Conservation (phyloP, 2,797 vertebrate species). For the Margarornis squamiger region DNA sequence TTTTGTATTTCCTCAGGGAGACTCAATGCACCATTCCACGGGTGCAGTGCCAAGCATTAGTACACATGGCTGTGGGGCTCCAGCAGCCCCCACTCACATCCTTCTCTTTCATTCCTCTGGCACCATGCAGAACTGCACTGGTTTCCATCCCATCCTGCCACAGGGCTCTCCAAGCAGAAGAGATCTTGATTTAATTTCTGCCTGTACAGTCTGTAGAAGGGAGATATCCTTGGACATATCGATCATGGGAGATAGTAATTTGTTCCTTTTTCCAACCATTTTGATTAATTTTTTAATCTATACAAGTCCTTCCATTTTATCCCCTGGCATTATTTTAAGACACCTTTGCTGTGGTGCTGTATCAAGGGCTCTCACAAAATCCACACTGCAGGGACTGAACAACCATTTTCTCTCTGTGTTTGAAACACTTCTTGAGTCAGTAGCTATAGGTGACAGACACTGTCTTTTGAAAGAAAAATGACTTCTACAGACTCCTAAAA, state of each 20-base stretch:
- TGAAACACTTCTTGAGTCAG: background rate
- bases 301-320: background rate
- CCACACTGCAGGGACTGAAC: background rate
- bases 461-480: slow-evolving; percentile 7
- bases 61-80: accelerated
- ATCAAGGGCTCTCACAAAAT: background rate
- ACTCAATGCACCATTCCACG: background rate
- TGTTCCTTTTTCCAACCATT: background rate
- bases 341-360: accelerated
- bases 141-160: accelerated
- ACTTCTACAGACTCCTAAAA: background rate
- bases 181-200: background rate
- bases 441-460: background rate
- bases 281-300: background rate
- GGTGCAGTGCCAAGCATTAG: accelerated
- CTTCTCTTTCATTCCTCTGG: background rate
- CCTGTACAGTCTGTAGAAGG: background rate
- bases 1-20: accelerated
- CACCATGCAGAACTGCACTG: background rate
- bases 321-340: background rate
- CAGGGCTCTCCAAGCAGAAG: background rate
- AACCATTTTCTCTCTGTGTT: background rate
- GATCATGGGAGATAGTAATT: background rate
- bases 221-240: background rate
- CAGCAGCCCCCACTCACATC: background rate